Percentiles rank a stretch among this genome's conserved stretches.
Conservation (phyloP, 2,113 vertebrate species). For the Hipposideros armiger region DNA sequence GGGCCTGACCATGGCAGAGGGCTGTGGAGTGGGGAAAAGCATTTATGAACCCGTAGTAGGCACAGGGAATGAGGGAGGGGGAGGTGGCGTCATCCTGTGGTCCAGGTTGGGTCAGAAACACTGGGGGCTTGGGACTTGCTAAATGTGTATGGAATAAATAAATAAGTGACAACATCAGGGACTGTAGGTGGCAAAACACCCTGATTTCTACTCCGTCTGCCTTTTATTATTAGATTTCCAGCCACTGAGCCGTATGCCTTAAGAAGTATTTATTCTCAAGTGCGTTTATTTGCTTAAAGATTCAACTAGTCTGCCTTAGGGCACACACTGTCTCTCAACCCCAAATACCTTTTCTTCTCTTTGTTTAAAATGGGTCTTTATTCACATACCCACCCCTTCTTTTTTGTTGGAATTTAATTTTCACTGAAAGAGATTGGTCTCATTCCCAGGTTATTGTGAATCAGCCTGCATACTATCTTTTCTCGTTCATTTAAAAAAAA, state of each 20-base stretch:
- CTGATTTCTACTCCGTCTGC: not conserved
- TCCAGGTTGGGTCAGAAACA: not conserved
- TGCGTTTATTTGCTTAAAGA: conserved; percentile 6
- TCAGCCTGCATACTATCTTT: not conserved
- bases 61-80: not conserved
- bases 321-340: not conserved
- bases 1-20: not conserved
- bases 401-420: not conserved
- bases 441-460: not conserved
- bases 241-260: not conserved
- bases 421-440: conserved; percentile 34
- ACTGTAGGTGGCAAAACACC: not conserved
- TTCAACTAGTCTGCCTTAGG: not conserved
- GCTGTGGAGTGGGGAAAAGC: not conserved
- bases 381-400: not conserved
- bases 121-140: not conserved
- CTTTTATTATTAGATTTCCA: not conserved
- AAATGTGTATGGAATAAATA: not conserved
- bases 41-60: not conserved
- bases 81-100: not conserved
- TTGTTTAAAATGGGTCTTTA: conserved; percentile 39
- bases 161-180: not conserved
- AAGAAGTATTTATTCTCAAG: not conserved
- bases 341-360: not conserved
- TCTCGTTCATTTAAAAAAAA: conserved; percentile 49